These are phyloP conservation scores for Poeciliopsis paucimaculata DNA, from an alignment of 2,797 vertebrate genomes.

Conservation along the genomic window DNA sequence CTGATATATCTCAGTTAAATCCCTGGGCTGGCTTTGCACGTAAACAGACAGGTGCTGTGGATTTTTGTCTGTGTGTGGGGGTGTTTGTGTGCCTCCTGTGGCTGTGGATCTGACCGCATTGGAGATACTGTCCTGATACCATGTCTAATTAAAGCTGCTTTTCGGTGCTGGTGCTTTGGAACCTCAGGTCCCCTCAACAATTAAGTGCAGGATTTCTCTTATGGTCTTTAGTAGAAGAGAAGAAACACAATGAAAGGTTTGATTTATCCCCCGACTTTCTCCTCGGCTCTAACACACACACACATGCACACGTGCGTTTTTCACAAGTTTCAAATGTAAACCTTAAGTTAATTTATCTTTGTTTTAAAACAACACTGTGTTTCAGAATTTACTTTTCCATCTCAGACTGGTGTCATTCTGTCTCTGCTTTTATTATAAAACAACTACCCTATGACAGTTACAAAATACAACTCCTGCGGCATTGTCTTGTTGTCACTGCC, in stretches of 20 bases:
- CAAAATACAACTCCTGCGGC: conserved; percentile 15
- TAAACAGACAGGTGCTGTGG: conserved; percentile 34
- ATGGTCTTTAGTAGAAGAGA: conserved; percentile 49
- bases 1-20: conserved; percentile 44
- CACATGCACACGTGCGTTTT: no score
- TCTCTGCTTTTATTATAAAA: background rate
- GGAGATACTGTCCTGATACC: conserved; percentile 69
- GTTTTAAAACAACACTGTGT: background rate
- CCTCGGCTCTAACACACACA: background rate
- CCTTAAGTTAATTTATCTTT: background rate
- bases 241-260: conserved; percentile 55
- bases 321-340: background rate
- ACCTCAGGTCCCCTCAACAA: conserved; percentile 75
- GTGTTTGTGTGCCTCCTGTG: conserved; percentile 48
- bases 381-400: background rate
- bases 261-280: conserved; percentile 57
- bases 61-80: conserved; percentile 33
- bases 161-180: conserved; percentile 69
- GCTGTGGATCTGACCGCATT: conserved; percentile 59
- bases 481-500: conserved; percentile 17
- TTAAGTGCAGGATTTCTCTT: conserved; percentile 73
- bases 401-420: background rate
- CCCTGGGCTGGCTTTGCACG: conserved; percentile 22
- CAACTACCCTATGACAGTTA: conserved; percentile 12
- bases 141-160: conserved; percentile 79